Conservation (phyloP, 2,797 vertebrate genomes). For the Chelonia mydas region DNA sequence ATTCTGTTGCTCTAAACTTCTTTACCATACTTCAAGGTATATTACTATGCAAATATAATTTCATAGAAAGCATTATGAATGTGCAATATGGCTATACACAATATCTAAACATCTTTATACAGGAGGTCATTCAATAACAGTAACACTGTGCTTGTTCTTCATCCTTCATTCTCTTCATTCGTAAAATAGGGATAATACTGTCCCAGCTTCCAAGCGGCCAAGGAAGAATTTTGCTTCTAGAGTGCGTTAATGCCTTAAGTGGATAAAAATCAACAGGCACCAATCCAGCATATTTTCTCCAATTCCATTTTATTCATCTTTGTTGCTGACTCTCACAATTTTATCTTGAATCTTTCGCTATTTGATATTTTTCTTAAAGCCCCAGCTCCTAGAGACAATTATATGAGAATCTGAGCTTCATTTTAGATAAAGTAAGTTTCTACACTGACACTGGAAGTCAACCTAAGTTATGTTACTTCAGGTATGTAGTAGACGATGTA, state of each 20-base stretch:
- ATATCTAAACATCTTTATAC: neutral
- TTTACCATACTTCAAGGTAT: neutral
- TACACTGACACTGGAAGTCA: too few relatives aligned
- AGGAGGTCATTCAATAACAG: neutral
- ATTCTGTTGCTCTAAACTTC: neutral
- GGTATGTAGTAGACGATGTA: too few relatives aligned
- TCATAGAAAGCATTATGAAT: neutral
- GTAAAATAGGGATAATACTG: neutral
- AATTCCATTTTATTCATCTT: neutral
- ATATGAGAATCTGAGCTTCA: neutral
- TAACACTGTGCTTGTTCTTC: neutral
- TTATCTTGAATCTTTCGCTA: neutral
- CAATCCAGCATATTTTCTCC: neutral
- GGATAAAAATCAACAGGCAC: neutral
- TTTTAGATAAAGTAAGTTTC: neutral
- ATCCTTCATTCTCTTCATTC: neutral
- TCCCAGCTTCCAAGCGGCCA: neutral
- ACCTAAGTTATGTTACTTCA: too few relatives aligned
- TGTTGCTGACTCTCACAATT: neutral
- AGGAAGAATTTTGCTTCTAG: neutral
- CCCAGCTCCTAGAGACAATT: neutral
- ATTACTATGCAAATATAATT: neutral
- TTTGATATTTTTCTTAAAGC: neutral
- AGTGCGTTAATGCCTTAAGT: neutral
- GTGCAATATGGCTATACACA: fast-evolving